Base-by-base conservation (phyloP, 1,140 invertebrate genomes). In the Streblospio benedicti region DNA sequence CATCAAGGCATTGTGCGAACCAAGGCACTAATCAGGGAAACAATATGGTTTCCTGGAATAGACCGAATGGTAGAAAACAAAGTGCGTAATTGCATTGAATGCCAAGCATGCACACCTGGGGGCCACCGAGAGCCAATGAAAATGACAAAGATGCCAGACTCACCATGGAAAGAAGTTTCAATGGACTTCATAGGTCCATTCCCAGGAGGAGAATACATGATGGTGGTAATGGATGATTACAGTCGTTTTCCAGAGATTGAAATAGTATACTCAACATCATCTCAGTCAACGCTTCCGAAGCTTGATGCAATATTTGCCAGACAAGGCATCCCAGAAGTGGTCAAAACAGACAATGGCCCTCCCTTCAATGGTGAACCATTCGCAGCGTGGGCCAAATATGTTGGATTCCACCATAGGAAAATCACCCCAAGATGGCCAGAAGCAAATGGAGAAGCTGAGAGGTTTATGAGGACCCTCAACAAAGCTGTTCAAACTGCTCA, bases 161-260 rank as follows among this genome's bases (percentile, higher is more conserved):
- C 27, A 12, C 50, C 50, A 12, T 52, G 50, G 0, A 5, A n/a
- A 4, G 31, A 38, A n/a, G 20, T 56, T 33, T 33, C 5, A 41
- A 38, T 41, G 1, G 53, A 56, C 25, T 56, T 56, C 35, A 43
- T 47, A 25, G 27, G 50, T 25, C 35, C 62, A 23, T 18, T 65
- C 23, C 66, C 65, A 14, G 58, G n/a, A 41, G 59, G 38, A 1
- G 44, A 68, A 44, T 59, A 63, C 32, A 57, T 32, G 2, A n/a
- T 66, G 5, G 63, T 65, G n/a, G 20, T 68, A 12, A 59, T 63
- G 5, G 65, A 68, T 62, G 63, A 68, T 23, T 68, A 65, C 31
- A 67, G 63, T 1, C 49, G 62, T 23, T 67, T 50, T 41, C 68
- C 65, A 14, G 60, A 66, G 31, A 60, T 67, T n/a, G 59, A 61